A percentile compares a stretch with the other conserved stretches of the same genome.
phyloP scores from a whole-genome alignment of 2,797 vertebrate genomes.

The Salmo trutta region DNA sequence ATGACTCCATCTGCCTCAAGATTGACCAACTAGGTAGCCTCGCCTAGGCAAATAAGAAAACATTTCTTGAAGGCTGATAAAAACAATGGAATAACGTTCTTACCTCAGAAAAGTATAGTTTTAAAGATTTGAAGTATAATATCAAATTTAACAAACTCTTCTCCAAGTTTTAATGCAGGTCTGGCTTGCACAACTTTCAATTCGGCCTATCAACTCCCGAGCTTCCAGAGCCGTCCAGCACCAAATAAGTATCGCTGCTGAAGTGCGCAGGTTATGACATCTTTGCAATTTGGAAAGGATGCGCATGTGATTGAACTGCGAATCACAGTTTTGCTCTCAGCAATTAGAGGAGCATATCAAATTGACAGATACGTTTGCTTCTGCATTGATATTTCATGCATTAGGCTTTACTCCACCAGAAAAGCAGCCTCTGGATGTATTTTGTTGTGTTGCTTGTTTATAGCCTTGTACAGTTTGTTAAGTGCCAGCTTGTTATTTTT shows the following conservation, averaged over 20 bases:
- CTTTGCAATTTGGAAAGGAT: not conserved
- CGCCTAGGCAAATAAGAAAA: not conserved
- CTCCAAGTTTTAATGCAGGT: too few species aligned
- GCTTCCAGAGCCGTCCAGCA: not conserved
- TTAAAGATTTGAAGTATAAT: not conserved
- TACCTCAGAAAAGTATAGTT: not conserved
- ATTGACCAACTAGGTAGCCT: not conserved
- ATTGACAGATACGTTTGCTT: not conserved
- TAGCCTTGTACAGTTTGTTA: too few species aligned
- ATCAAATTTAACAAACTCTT: not conserved
- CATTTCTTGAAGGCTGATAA: not conserved
- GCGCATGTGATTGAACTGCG: not conserved
- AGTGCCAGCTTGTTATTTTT: too few species aligned
- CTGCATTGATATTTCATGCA: not conserved
- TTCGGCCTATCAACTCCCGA: not conserved
- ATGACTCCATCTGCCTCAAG: not conserved
- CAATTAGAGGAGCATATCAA: not conserved
- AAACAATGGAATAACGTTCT: not conserved
- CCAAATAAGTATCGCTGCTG: not conserved
- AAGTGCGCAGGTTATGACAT: not conserved
- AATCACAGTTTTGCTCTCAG: not conserved
- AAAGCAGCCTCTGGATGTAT: too few species aligned
- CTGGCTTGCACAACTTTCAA: not conserved
- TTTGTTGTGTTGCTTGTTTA: too few species aligned
- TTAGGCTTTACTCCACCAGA: not conserved